Conservation (phyloP, 2,113 vertebrate species). For the Carassius auratus region DNA sequence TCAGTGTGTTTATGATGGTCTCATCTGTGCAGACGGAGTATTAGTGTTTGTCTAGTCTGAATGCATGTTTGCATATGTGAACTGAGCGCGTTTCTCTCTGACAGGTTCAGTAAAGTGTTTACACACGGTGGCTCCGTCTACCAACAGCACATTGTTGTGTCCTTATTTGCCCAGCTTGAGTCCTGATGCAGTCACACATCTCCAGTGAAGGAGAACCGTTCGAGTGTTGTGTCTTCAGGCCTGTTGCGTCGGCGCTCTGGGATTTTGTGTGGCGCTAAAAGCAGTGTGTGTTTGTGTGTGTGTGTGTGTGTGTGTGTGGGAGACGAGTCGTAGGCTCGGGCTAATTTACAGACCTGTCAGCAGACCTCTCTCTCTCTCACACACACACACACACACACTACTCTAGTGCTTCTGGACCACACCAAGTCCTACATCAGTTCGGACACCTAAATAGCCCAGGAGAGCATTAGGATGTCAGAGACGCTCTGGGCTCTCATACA, state of each 20-base stretch:
- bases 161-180: conserved; percentile 3
- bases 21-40: background rate
- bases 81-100: background rate
- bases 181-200: conserved; percentile 2
- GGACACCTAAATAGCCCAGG: conserved; percentile 23
- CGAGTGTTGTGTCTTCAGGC: background rate
- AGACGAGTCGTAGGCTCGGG: background rate
- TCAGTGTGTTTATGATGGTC: background rate
- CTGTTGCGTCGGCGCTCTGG: background rate
- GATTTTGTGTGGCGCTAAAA: background rate
- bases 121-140: background rate
- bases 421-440: conserved; percentile 5
- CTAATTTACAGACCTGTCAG: conserved; percentile 43
- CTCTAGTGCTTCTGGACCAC: conserved; percentile 19
- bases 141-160: background rate
- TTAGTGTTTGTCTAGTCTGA: conserved; percentile 31
- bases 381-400: background rate
- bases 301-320: no score
- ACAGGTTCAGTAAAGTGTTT: conserved; percentile 4
- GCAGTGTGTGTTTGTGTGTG: background rate
- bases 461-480: conserved; percentile 37
- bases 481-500: conserved; percentile 18
- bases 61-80: conserved; percentile 19
- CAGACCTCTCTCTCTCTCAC: background rate
- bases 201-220: background rate